Conservation (phyloP, 92 coral and sea anemone genomes). For the Hydrozoanthus gracilis region DNA sequence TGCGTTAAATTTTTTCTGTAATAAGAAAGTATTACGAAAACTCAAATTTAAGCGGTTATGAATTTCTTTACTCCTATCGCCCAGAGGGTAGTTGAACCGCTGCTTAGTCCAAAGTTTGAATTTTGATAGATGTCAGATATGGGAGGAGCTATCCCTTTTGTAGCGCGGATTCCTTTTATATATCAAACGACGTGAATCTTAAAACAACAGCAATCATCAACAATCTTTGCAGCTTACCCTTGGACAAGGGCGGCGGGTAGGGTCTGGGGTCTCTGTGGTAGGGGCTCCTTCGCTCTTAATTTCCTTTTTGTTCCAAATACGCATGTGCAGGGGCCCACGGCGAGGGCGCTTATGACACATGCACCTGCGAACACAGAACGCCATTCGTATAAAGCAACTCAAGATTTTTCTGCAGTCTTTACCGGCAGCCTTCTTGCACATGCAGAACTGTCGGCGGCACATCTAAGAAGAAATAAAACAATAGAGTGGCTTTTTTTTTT, state of each 20-base stretch:
- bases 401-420: conserved; percentile 16
- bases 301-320: background rate
- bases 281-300: background rate
- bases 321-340: background rate
- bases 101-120: too few relatives aligned
- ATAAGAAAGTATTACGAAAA: too few relatives aligned
- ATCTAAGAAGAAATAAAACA: background rate
- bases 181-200: too few relatives aligned
- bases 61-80: too few relatives aligned
- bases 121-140: background rate
- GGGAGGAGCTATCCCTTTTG: too few relatives aligned
- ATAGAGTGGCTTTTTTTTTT: background rate
- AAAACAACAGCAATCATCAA: too few relatives aligned
- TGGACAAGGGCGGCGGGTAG: background rate
- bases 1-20: too few relatives aligned
- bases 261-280: background rate
- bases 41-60: too few relatives aligned
- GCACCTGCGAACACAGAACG: conserved; percentile 27
- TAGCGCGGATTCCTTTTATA: too few relatives aligned
- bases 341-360: conserved; percentile 19
- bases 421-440: conserved; percentile 28
- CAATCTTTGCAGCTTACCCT: background rate
- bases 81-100: too few relatives aligned
- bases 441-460: conserved; percentile 39
- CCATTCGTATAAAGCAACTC: conserved; percentile 21